Conservation (phyloP, 1,140 invertebrate species). For the Leptopilina boulardi region DNA sequence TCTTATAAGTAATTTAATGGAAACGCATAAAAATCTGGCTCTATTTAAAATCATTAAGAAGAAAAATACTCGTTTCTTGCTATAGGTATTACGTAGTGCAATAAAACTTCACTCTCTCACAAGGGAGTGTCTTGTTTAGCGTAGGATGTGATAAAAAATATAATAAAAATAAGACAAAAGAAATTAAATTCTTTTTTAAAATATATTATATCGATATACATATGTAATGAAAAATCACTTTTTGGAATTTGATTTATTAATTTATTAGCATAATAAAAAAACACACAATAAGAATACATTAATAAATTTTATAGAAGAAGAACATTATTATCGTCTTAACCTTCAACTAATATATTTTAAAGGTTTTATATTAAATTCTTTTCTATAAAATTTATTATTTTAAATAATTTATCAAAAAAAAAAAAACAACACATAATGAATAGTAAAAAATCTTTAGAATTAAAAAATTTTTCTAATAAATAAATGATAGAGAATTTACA, state of each 20-base stretch:
- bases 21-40: neutral
- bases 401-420: no score
- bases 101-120: slow-evolving; percentile 11
- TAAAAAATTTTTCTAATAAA: no score
- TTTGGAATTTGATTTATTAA: neutral
- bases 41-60: neutral
- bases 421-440: no score
- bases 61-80: slow-evolving; percentile 1
- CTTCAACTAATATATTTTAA: no score
- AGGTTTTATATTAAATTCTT: no score
- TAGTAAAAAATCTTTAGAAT: no score
- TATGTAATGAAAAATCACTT: neutral
- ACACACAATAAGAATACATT: neutral
- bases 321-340: no score
- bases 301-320: neutral
- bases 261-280: neutral
- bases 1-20: neutral
- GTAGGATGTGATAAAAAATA: neutral
- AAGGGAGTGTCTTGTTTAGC: slow-evolving; percentile 6
- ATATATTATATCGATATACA: neutral
- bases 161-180: slow-evolving; percentile 17
- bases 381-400: no score
- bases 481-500: no score
- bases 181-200: neutral
- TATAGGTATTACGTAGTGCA: slow-evolving; percentile 20